These are phyloP conservation scores for Sebastes trivittatus DNA, from an alignment of 2,797 vertebrate species.

Conservation along the genomic window DNA sequence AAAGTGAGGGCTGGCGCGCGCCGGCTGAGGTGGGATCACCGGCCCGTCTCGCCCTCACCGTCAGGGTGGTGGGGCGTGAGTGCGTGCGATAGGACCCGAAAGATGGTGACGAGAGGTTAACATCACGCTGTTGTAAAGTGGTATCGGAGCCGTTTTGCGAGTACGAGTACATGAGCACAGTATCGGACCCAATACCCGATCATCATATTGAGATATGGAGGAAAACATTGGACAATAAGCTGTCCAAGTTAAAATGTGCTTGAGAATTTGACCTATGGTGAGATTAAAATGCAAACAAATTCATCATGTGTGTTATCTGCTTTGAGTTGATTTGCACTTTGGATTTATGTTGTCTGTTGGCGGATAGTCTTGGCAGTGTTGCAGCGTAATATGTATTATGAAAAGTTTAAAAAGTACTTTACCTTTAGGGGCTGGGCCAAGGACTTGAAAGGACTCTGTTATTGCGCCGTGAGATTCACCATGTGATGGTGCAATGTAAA, in stretches of 20 bases:
- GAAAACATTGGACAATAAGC: background rate
- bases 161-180: too few species aligned
- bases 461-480: too few species aligned
- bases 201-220: background rate
- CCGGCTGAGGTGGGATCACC: too few species aligned
- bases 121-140: too few species aligned
- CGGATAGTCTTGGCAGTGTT: too few species aligned
- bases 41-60: too few species aligned
- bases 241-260: background rate
- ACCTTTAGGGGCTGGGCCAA: background rate
- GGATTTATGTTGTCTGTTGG: background rate
- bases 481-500: background rate
- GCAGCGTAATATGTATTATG: background rate
- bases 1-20: fast-evolving
- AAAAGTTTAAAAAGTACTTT: background rate
- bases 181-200: too few species aligned
- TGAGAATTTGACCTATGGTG: background rate
- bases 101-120: too few species aligned
- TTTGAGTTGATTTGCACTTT: background rate
- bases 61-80: too few species aligned
- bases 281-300: background rate
- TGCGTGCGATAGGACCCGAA: too few species aligned
- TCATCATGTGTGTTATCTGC: background rate
- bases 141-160: too few species aligned
- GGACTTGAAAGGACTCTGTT: background rate